Percentiles rank a stretch among this genome's conserved stretches.
Evolutionary conservation across 2,113 vertebrate genomes (phyloP).

Genomic region (Poeciliopsis prolifica): DNA sequence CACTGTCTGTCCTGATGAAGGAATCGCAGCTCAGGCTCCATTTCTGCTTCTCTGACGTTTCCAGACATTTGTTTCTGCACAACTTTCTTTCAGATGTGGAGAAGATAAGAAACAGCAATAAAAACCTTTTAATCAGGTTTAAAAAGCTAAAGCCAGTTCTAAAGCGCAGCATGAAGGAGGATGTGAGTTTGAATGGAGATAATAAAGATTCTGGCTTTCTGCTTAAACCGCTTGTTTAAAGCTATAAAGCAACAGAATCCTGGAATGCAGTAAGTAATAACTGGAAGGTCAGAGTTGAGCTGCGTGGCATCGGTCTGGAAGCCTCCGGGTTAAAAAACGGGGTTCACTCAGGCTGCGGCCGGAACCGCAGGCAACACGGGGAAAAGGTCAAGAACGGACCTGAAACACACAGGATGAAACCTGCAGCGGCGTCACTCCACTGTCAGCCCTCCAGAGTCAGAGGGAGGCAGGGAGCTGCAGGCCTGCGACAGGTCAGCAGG

Average conservation of each 20-base stretch:
- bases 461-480: not conserved
- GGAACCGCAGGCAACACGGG: not conserved
- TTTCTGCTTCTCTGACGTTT: not conserved
- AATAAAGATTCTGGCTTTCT: conserved; percentile 25
- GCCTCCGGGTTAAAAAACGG: conserved; percentile 2
- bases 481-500: conserved; percentile 7
- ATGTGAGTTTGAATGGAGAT: not conserved
- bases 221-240: conserved; percentile 32
- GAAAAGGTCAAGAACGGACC: not conserved
- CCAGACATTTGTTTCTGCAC: not conserved
- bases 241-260: conserved; percentile 20
- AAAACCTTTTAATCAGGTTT: too few relatives aligned
- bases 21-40: not conserved
- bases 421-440: conserved; percentile 18
- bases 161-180: too few relatives aligned
- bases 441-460: conserved; percentile 27
- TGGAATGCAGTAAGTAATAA: conserved; percentile 59
- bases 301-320: conserved; percentile 17
- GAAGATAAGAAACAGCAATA: too few relatives aligned
- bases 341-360: not conserved
- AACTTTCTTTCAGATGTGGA: too few relatives aligned
- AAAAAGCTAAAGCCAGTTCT: too few relatives aligned
- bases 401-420: conserved; percentile 12
- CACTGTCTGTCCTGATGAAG: too few relatives aligned
- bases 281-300: conserved; percentile 33